Conservation (phyloP, 2,888 invertebrate species). For the Nemotelus pantherinus region DNA sequence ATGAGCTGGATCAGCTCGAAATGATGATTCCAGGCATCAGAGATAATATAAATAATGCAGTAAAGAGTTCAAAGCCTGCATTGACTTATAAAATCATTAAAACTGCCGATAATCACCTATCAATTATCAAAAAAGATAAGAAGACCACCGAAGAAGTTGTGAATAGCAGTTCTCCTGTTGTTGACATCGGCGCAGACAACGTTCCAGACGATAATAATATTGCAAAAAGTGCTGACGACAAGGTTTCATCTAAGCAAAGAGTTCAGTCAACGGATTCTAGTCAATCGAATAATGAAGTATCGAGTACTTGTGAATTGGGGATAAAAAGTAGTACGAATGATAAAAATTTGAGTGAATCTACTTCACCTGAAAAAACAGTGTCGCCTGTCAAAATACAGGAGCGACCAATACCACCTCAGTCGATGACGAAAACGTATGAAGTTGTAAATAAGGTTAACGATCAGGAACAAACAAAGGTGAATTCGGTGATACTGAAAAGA, state of each 20-base stretch:
- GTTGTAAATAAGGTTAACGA: conserved; percentile 54
- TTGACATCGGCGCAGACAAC: background rate
- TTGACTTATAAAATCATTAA: conserved; percentile 64
- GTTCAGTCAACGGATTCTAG: conserved; percentile 33
- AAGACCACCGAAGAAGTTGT: conserved; percentile 2
- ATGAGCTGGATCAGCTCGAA: conserved; percentile 71
- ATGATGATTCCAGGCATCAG: conserved; percentile 70
- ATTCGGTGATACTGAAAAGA: conserved; percentile 62
- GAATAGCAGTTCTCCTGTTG: background rate
- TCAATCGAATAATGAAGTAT: conserved; percentile 35
- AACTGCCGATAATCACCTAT: conserved; percentile 62
- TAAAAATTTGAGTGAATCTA: background rate
- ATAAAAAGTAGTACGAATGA: background rate
- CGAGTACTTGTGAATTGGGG: conserved; percentile 13
- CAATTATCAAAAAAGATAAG: conserved; percentile 60
- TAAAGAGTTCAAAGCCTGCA: conserved; percentile 57
- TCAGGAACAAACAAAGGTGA: conserved; percentile 56
- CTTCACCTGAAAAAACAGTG: conserved; percentile 9
- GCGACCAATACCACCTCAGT: conserved; percentile 1
- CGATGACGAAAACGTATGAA: conserved; percentile 36
- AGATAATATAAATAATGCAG: conserved; percentile 57
- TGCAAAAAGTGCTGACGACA: background rate
- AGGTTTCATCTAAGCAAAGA: background rate
- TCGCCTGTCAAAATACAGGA: conserved; percentile 28
- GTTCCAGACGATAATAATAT: background rate